Percentiles rank a stretch among this genome's conserved stretches.
Evolutionary conservation across 2,888 invertebrate genomes (phyloP).

Genomic region (Acronicta leporina): DNA sequence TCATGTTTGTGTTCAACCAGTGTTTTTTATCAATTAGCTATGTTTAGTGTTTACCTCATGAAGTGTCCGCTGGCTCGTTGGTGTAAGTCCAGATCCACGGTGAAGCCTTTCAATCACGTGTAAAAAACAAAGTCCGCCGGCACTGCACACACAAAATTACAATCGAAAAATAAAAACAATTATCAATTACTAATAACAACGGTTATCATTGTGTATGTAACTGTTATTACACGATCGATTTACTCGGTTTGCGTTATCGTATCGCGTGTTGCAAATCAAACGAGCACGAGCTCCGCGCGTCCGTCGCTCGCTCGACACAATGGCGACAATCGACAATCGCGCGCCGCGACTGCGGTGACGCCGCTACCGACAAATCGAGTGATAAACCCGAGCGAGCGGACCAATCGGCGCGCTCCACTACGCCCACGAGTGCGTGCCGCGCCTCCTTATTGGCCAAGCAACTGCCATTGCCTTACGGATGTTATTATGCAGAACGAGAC

Average conservation of each 20-base stretch:
- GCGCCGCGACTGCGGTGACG: slow-evolving; percentile 84
- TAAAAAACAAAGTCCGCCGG: slow-evolving; percentile 66
- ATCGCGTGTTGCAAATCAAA: slow-evolving; percentile 77
- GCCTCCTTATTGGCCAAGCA: slow-evolving; percentile 85
- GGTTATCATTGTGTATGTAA: slow-evolving; percentile 67
- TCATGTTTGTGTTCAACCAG: slow-evolving; percentile 21
- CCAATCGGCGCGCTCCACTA: slow-evolving; percentile 79
- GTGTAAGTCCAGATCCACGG: slow-evolving; percentile 93
- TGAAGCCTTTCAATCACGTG: slow-evolving; percentile 84
- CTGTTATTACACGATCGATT: slow-evolving; percentile 75
- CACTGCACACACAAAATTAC: slow-evolving; percentile 67
- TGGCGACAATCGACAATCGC: slow-evolving; percentile 88
- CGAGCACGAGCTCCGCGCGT: slow-evolving; percentile 77
- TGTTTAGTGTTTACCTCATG: slow-evolving; percentile 89
- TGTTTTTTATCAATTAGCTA: slow-evolving; percentile 20
- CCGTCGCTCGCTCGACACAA: slow-evolving; percentile 80
- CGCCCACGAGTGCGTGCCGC: slow-evolving; percentile 83
- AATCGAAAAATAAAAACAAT: slow-evolving; percentile 56
- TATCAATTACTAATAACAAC: slow-evolving; percentile 58
- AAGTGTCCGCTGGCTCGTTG: slow-evolving; percentile 94
- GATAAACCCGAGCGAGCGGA: slow-evolving; percentile 78
- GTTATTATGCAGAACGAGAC: slow-evolving; percentile 88
- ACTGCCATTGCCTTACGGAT: slow-evolving; percentile 88
- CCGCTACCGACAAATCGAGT: slow-evolving; percentile 86
- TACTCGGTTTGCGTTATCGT: slow-evolving; percentile 72